A percentile compares a stretch with the other conserved stretches of the same genome.
phyloP scores from a whole-genome alignment of 2,888 invertebrate species.

The Sturmia bella region DNA sequence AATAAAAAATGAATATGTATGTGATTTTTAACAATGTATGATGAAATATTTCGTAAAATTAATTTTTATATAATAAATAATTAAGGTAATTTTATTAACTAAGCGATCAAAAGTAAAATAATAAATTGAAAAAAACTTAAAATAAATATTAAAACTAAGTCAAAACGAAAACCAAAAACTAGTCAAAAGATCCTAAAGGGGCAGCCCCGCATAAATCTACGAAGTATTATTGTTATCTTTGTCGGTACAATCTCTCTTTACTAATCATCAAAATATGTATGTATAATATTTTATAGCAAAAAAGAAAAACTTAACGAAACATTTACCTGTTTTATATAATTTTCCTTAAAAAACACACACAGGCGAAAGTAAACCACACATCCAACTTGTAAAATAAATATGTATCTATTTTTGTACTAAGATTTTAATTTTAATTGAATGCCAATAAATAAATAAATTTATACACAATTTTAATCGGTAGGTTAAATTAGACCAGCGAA shows the following conservation, averaged over 20 bases:
- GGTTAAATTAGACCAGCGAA: slow-evolving; percentile 45
- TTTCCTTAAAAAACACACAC: slow-evolving; percentile 50
- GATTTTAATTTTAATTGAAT: slow-evolving; percentile 52
- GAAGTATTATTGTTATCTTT: neutral
- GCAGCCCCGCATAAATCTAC: slow-evolving; percentile 16
- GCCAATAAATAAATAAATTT: slow-evolving; percentile 27
- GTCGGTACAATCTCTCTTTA: neutral
- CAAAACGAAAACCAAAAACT: slow-evolving; percentile 33
- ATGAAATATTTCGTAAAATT: slow-evolving; percentile 65
- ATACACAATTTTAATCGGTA: slow-evolving; percentile 3
- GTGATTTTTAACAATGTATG: slow-evolving; percentile 64
- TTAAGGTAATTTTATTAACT: slow-evolving; percentile 23
- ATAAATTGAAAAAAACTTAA: too few species aligned
- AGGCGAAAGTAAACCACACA: slow-evolving; percentile 42
- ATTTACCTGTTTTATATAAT: slow-evolving; percentile 40
- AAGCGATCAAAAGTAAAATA: neutral
- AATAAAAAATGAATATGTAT: slow-evolving; percentile 66
- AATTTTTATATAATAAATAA: slow-evolving; percentile 57
- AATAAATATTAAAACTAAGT: slow-evolving; percentile 22
- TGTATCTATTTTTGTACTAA: slow-evolving; percentile 65
- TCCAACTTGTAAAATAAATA: slow-evolving; percentile 55
- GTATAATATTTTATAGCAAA: slow-evolving; percentile 7
- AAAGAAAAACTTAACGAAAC: slow-evolving; percentile 10
- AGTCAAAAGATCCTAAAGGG: slow-evolving; percentile 12
- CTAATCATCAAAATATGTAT: neutral